Base-by-base conservation (phyloP, 2,888 invertebrate species). In the Limnephilus lunatus region DNA sequence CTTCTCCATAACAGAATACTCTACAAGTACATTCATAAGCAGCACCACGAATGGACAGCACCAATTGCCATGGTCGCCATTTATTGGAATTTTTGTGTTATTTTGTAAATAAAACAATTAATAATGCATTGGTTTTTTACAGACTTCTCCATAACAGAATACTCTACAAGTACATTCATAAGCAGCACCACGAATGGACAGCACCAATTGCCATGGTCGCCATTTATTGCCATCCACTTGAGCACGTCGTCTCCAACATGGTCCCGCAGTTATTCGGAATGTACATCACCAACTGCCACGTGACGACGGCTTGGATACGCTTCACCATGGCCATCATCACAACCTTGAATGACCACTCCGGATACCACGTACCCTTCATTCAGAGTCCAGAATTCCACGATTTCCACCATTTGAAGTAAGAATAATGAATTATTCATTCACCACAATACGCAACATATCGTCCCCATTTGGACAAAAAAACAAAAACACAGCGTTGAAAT, bases 21-120 rank as follows among this genome's bases (percentile, higher is more conserved):
- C 90, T 98, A 98, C 95, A 98, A 97, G 94, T 96, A 97, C 94
- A 97, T 98, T 94, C 98, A 98, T 95, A 98, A 98, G 95, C 97
- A 97, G 94, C 98, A 98, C 95, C 98, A 98, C 94, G 98, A 98
- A 95, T 98, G 98, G 98, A 98, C 98, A 1, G 97, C 98, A 0
- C 98, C 98, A 0, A 97, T 98, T 90, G 98, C 98, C 25, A 97
- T 98, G 5, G 97, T 98, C 0, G 97, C 98, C 25, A 96, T 98
- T 83, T 98, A 98, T 95, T 97, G 98, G n/a, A n/a, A n/a, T n/a
- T n/a, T n/a, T n/a, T 1, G 12, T 44, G 44, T 11, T 44, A 44
- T 12, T 44, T 44, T 44, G 3, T 11, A 14, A 48, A 15, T 48
- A 2, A 14, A 48, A 15, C 14, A 48, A 48, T 48, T 48, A 44